Conservation (phyloP, 2,113 vertebrate genomes). For the western clawed frog (Xenopus tropicalis) region UCB_Xtro_10.0 CM004445.2:73705501-73706000, state of each 20-base stretch:
- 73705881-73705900: neutral
- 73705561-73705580: slow-evolving; percentile 28
- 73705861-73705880: neutral
- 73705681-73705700: no score
- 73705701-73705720: neutral
- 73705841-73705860: neutral
- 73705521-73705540: neutral
- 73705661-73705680: no score
- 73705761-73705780: neutral
- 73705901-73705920: no score
- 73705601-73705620: slow-evolving; percentile 4
- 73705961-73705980: no score
- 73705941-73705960: no score
- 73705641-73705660: neutral
- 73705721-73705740: slow-evolving; percentile 4
- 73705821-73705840: neutral
- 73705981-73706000: no score
- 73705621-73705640: slow-evolving; percentile 18
- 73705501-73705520: slow-evolving; percentile 21
- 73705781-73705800: neutral
- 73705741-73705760: neutral
- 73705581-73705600: slow-evolving; percentile 10
- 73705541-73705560: neutral
- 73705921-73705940: no score
- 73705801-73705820: slow-evolving; percentile 7